Percentiles rank a stretch among this genome's conserved stretches.
phyloP scores from a whole-genome alignment of 2,888 invertebrate species.

The Hylaea fasciaria region DNA sequence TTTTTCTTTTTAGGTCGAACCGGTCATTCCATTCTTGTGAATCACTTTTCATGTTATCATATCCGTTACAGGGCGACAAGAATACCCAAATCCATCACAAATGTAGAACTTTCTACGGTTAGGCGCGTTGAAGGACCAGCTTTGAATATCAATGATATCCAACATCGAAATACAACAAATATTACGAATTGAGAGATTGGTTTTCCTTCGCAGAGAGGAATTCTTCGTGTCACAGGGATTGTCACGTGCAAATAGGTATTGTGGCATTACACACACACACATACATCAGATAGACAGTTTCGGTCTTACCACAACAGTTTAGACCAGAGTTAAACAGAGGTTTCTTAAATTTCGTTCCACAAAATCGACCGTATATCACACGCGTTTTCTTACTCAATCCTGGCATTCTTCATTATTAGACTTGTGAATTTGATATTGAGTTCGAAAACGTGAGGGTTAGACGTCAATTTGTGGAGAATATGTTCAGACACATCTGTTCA shows the following conservation, averaged over 20 bases:
- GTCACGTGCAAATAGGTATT: constrained; percentile 10
- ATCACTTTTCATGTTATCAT: constrained; percentile 29
- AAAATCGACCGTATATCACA: too few species aligned
- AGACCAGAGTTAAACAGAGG: too few species aligned
- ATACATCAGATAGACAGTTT: too few species aligned
- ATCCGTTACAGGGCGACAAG: constrained; percentile 19
- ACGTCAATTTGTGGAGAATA: too few species aligned
- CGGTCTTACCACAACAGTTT: too few species aligned
- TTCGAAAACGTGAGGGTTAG: too few species aligned
- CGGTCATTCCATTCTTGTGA: constrained; percentile 1
- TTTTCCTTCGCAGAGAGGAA: background rate
- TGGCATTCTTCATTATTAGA: too few species aligned
- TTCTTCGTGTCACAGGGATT: constrained; percentile 3
- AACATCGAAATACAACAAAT: constrained; percentile 32
- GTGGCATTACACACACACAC: background rate
- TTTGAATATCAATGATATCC: constrained; percentile 29
- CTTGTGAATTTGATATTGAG: too few species aligned
- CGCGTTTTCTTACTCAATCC: too few species aligned
- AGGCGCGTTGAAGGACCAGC: constrained; percentile 18
- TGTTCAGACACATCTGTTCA: too few species aligned
- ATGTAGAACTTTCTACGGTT: constrained; percentile 19
- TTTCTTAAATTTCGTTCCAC: too few species aligned
- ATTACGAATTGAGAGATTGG: constrained; percentile 20
- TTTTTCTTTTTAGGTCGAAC: background rate
- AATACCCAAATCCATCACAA: constrained; percentile 28